Conservation (phyloP, 2,888 invertebrate genomes). For the Hedychridium roseum region DNA sequence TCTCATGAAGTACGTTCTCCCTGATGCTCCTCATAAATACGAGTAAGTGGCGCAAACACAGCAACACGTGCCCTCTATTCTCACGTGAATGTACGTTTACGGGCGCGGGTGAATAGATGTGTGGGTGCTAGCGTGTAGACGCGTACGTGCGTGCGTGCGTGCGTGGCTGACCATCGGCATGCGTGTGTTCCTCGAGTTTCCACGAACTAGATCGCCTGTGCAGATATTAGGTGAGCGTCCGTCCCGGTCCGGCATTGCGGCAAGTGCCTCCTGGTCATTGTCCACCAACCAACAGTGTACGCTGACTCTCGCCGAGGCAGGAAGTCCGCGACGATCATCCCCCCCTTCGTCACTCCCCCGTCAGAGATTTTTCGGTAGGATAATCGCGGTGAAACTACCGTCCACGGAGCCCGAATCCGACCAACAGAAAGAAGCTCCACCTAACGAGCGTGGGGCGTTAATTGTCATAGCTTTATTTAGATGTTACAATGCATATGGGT, state of each 20-base stretch:
- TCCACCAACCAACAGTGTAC: slow-evolving; percentile 42
- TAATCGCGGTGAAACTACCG: slow-evolving; percentile 49
- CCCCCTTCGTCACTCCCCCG: slow-evolving; percentile 2
- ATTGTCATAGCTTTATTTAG: no score
- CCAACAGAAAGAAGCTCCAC: no score
- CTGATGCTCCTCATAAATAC: no score
- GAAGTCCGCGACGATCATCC: background rate
- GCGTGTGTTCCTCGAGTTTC: slow-evolving; percentile 47
- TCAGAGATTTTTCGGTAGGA: slow-evolving; percentile 51
- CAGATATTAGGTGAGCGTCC: slow-evolving; percentile 53
- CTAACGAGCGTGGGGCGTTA: no score
- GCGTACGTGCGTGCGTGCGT: slow-evolving; percentile 18
- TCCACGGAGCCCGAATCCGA: no score
- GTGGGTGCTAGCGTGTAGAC: no score
- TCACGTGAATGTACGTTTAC: background rate
- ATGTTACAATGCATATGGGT: no score
- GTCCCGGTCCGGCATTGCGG: slow-evolving; percentile 47
- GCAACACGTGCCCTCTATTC: background rate
- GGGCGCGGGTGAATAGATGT: no score
- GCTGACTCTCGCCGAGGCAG: slow-evolving; percentile 1
- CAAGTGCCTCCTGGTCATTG: slow-evolving; percentile 58
- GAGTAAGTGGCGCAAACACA: background rate
- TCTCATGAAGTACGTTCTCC: no score
- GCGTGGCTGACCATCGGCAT: slow-evolving; percentile 27
- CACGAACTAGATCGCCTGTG: slow-evolving; percentile 56